Base-by-base conservation (phyloP, 2,888 invertebrate genomes). In the Parnassius orleans region DNA sequence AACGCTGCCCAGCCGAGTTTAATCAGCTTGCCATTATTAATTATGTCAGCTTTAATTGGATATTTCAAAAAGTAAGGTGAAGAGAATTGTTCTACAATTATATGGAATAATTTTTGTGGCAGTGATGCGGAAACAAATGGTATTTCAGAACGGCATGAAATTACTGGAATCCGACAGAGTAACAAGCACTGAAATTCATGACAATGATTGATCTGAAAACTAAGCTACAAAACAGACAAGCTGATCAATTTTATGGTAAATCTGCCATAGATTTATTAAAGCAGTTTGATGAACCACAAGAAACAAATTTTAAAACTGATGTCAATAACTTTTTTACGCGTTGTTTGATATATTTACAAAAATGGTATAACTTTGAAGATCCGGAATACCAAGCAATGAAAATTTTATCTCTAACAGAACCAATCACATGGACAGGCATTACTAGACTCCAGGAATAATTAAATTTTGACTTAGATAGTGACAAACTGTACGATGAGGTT, bases 141-240 rank as follows among this genome's bases (percentile, higher is more conserved):
- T 65, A 57, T 65, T 65, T 61, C 58, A 65, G 57, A 65, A 64
- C 61, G 63, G 61, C 24, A 64, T 64, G 61, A 66, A 66, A 24
- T 15, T 61, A 53, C 57, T 66, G 64, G 64, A 66, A 61, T 61
- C 61, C 56, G 57, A 62, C 65, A 57, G 54, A 61, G 56, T 64
- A 56, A 64, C 64, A 64, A 61, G 61, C 66, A 64, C 66, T 64
- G 64, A 66, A 64, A 64, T 66, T 64, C 66, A 66, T 58, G 63
- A 66, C 66, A 66, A 63, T 66, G 63, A 63, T 66, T 61, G 55
- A 61, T 66, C 57, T 66, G 60, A 64, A 53, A 60, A 65, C 63
- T 52, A 65, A 63, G 60, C 65, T 63, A 65, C 62, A 65, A 65
- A 65, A 65, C 56, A 65, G 62, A 65, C 65, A 60, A 60, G 54